Evolutionary conservation across 2,113 vertebrate genomes (phyloP), one percentile per base, ranked within the genome.

Genomic region (Podocnemis expansa): DNA sequence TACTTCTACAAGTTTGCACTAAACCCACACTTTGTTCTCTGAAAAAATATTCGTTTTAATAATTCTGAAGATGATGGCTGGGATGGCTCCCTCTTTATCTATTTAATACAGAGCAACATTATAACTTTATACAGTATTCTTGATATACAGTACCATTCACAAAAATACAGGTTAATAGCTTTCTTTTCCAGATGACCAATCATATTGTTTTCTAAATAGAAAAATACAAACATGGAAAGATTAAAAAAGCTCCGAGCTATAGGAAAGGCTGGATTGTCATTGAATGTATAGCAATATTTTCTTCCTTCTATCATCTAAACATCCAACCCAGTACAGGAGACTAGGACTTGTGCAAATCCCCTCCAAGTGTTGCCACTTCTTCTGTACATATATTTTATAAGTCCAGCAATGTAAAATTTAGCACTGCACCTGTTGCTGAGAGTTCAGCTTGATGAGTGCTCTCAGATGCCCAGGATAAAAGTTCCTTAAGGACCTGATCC

Each of bases 31-130:
- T 6, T 47, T 34, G 5, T 27, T 76, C 24, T 76, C 29, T 52
- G 45, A 63, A 75, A 29, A 49, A 1, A 2, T 2, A 7, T 51
- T 17, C 3, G 5, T 31, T 91, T 87, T 91, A 81, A 60, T 76
- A 2, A 9, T 52, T 22, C 2, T 0, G 25, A 3, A 80, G 60
- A 3, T 3, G 4, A 25, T 24, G 41, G 60, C 8, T 8, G 8
- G 60, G 34, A 34, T 9, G 34, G 60, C 60, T 75, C 43, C 24
- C 41, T 5, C 5, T 43, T 56, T 31, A 6, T 41, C 31, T 1
- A 3, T 14, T 1, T 1, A 2, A 25, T 41, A 29, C 1, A 29
- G 21, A 22, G 10, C 19, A 4, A 55, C 51, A 8, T 16, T 22
- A 49, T n/a, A 38, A 43, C 80, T 31, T 9, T 58, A 5, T 3